Evolutionary conservation across 1,140 invertebrate species (phyloP), one percentile per base, ranked within the genome.

Genomic region (Drosophila persimilis): DNA sequence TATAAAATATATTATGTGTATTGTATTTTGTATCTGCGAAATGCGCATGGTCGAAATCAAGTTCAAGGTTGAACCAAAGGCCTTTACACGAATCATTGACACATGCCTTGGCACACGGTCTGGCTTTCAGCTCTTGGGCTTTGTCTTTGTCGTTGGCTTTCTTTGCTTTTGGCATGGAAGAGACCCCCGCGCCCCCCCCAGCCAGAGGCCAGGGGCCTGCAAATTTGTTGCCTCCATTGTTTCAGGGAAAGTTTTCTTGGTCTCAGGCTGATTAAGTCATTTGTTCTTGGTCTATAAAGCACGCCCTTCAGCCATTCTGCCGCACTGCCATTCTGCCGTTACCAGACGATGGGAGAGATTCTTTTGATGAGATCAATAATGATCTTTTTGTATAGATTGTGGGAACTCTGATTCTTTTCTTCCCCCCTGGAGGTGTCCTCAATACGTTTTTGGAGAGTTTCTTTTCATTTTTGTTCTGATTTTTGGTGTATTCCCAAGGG

Each of bases 51-150:
- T 24, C 43, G 56, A 59, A 54, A 50, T 76, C 80, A 84, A 84
- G 80, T 85, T 84, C 80, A 84, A 84, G 80, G 80, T 55, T 65
- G 65, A 15, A 39, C 26, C 72, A 11, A 66, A 65, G 54, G 48
- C 20, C 35, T 72, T 17, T 44, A 8, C n/a, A 17, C 24, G 45
- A 8, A 24, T 22, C 35, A 11, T 29, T 8, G 1, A 11, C 15
- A 24, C 8, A 4, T 41, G 24, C 4, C 44, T 51, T 51, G 43
- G 13, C 26, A 35, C 31, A 31, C 20, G 20, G 20, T 2, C 24
- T 26, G 29, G 35, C 35, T 35, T 13, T 39, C 11, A 39, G 31
- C 8, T 8, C 7, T 31, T 31, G 2, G 31, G 31, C 31, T 31
- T 31, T 31, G 29, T 3, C 31, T 31, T 31, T 31, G 29, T 3